Conservation (phyloP, 2,888 invertebrate genomes). For the Vannuccia rotundouncinata region DNA sequence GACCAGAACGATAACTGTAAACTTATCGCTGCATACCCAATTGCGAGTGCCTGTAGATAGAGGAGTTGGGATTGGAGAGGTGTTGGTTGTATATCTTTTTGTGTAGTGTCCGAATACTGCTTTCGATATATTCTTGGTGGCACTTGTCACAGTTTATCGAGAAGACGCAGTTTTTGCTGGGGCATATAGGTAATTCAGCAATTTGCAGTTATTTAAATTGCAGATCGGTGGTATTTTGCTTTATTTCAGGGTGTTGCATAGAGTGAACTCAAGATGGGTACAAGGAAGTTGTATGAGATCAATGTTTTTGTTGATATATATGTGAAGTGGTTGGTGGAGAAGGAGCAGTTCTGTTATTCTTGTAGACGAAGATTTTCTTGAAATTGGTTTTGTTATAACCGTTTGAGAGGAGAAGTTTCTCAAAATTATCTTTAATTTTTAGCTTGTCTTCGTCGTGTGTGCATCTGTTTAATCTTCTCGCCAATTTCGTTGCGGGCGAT, state of each 20-base stretch:
- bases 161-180: slow-evolving; percentile 1
- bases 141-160: slow-evolving; percentile 1
- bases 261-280: neutral
- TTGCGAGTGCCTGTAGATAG: neutral
- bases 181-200: neutral
- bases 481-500: neutral
- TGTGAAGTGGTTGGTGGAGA: neutral
- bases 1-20: neutral
- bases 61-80: neutral
- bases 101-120: slow-evolving; percentile 1
- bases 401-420: neutral
- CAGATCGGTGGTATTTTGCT: neutral
- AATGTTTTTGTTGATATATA: slow-evolving; percentile 19
- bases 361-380: neutral
- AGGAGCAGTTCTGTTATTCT: neutral
- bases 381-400: slow-evolving; percentile 8
- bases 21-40: slow-evolving; percentile 1
- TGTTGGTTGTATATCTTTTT: neutral
- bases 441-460: slow-evolving; percentile 10
- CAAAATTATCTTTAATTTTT: slow-evolving; percentile 6
- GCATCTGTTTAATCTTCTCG: slow-evolving; percentile 21
- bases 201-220: neutral
- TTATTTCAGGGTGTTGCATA: neutral
- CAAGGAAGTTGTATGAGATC: neutral
- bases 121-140: slow-evolving; percentile 13